Conservation (phyloP, 2,888 invertebrate species). For the Ypsolopha sequella region DNA sequence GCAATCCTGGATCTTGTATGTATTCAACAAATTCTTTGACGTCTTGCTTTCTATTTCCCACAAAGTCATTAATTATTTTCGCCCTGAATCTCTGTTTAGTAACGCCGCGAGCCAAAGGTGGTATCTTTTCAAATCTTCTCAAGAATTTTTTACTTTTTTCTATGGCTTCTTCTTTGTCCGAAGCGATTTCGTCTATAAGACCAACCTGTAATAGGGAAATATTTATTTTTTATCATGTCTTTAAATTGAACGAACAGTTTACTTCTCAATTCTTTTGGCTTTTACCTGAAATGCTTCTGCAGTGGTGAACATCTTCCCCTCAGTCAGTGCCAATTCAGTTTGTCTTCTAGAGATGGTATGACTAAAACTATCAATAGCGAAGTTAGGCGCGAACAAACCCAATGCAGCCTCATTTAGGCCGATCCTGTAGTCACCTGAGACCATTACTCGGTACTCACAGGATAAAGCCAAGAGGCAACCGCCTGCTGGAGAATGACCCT, state of each 20-base stretch:
- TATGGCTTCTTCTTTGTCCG: constrained; percentile 76
- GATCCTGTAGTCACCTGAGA: constrained; percentile 82
- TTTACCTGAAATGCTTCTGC: constrained; percentile 78
- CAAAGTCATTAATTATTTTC: constrained; percentile 59
- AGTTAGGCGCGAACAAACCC: constrained; percentile 83
- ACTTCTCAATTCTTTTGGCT: background rate
- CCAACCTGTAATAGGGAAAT: constrained; percentile 61
- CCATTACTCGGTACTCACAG: constrained; percentile 89
- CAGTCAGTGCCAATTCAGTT: constrained; percentile 81
- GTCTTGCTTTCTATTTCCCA: constrained; percentile 74
- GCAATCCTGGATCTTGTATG: constrained; percentile 74
- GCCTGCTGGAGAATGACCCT: constrained; percentile 88
- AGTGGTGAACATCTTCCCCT: constrained; percentile 79
- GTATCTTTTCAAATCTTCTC: constrained; percentile 73
- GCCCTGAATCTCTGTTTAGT: constrained; percentile 70
- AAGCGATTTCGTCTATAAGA: constrained; percentile 80
- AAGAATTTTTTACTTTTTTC: constrained; percentile 77
- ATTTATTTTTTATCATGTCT: too few relatives aligned
- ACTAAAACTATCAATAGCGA: constrained; percentile 75
- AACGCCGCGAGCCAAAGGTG: constrained; percentile 68
- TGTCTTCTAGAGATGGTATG: constrained; percentile 76
- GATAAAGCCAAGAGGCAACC: constrained; percentile 84
- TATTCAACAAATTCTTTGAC: constrained; percentile 73
- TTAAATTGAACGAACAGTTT: too few relatives aligned
- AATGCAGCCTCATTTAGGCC: constrained; percentile 90